phyloP scores from a whole-genome alignment of 1,140 invertebrate species.

The Zaprionus africanus region DNA sequence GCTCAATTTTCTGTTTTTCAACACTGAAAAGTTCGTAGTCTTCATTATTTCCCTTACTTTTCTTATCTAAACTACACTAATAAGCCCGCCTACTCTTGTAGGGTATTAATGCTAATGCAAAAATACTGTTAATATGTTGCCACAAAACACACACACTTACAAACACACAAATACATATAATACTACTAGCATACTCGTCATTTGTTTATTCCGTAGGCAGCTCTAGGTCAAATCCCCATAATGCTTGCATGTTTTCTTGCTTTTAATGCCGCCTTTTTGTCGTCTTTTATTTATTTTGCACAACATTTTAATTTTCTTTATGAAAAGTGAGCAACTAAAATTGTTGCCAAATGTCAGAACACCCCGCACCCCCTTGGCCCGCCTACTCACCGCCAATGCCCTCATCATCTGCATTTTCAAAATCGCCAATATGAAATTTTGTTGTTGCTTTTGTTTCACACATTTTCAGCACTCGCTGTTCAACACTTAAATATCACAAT shows the following conservation, averaged over 20 bases:
- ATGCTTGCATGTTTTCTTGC: slow-evolving; percentile 33
- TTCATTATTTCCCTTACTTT: not conserved
- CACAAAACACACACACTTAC: not conserved
- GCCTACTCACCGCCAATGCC: slow-evolving; percentile 69
- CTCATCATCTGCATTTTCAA: slow-evolving; percentile 58
- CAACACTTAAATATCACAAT: slow-evolving; percentile 10
- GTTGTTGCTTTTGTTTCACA: slow-evolving; percentile 21
- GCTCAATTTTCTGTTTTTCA: not conserved
- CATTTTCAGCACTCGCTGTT: slow-evolving; percentile 21
- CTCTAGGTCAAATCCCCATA: slow-evolving; percentile 57
- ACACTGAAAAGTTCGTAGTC: not conserved
- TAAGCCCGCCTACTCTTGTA: not conserved
- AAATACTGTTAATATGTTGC: slow-evolving; percentile 40
- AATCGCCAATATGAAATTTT: slow-evolving; percentile 43
- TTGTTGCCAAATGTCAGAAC: slow-evolving; percentile 29
- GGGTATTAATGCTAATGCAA: slow-evolving; percentile 55
- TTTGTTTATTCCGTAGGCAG: slow-evolving; percentile 48
- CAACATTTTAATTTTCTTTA: slow-evolving; percentile 31
- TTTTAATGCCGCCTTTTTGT: slow-evolving; percentile 45
- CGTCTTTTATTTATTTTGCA: slow-evolving; percentile 54
- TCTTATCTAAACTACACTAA: not conserved
- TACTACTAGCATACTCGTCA: slow-evolving; percentile 13
- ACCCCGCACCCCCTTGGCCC: slow-evolving; percentile 22
- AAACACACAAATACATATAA: not conserved
- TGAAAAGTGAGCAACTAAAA: not conserved